These are phyloP conservation scores for Philopotamus ludificatus DNA, from an alignment of 1,140 invertebrate genomes.

Conservation along the genomic window DNA sequence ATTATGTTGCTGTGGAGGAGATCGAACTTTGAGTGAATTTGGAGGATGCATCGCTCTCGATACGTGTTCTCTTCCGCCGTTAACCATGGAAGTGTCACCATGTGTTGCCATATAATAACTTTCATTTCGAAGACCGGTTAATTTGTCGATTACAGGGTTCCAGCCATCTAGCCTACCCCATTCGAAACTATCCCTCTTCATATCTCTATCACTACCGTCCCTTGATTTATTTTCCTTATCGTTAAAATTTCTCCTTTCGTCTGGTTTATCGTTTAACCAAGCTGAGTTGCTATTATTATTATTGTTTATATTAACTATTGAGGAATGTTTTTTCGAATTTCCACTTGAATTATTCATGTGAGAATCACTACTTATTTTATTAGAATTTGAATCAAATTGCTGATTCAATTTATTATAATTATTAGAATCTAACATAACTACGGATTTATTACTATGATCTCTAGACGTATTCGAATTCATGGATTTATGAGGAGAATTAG, in stretches of 20 bases:
- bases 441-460: constrained; percentile 48
- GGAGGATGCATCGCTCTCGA: constrained; percentile 31
- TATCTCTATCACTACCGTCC: constrained; percentile 49
- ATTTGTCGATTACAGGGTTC: constrained; percentile 77
- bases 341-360: constrained; percentile 44
- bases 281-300: constrained; percentile 55
- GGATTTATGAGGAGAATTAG: constrained; percentile 38
- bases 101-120: constrained; percentile 81
- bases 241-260: constrained; percentile 53
- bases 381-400: constrained; percentile 44
- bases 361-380: constrained; percentile 43
- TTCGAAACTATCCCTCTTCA: constrained; percentile 55
- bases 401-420: constrained; percentile 41
- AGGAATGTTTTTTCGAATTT: constrained; percentile 50
- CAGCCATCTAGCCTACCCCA: constrained; percentile 54
- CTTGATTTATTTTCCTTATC: constrained; percentile 48
- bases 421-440: constrained; percentile 42
- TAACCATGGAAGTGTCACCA: constrained; percentile 46
- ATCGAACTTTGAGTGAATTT: constrained; percentile 42
- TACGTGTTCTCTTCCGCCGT: constrained; percentile 46
- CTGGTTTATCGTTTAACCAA: constrained; percentile 54
- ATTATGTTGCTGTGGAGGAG: constrained; percentile 52
- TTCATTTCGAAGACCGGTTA: constrained; percentile 73
- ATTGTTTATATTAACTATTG: constrained; percentile 54
- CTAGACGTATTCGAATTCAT: constrained; percentile 39